Evolutionary conservation across 2,113 vertebrate genomes (phyloP).

Genomic region (Muntiacus reevesi): DNA sequence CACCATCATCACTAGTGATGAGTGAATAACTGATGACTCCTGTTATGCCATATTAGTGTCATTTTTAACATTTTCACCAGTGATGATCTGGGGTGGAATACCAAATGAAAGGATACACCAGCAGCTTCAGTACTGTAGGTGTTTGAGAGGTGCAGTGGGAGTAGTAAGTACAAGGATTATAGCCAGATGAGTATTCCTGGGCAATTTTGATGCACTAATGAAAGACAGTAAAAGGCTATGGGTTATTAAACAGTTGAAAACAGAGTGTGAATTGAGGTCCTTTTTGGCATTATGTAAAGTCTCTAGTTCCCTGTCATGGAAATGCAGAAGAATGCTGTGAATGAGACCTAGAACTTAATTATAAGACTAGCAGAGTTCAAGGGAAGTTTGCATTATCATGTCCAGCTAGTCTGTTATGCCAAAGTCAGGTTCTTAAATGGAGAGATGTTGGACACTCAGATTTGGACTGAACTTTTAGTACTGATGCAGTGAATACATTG

Average conservation of each 20-base stretch:
- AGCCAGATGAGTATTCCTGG: background rate
- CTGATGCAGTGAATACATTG: background rate
- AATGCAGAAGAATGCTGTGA: background rate
- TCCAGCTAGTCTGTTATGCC: background rate
- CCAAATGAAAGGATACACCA: background rate
- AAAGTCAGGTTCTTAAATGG: background rate
- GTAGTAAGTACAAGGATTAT: background rate
- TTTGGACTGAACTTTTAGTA: background rate
- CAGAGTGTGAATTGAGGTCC: background rate
- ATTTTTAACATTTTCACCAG: background rate
- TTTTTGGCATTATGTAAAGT: background rate
- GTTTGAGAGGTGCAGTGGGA: background rate
- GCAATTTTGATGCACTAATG: background rate
- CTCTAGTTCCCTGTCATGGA: background rate
- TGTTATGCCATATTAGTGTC: background rate
- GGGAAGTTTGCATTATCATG: background rate
- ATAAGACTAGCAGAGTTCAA: background rate
- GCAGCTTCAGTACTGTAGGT: background rate
- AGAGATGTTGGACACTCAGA: background rate
- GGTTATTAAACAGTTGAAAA: background rate
- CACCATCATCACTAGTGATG: background rate
- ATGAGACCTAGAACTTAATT: background rate
- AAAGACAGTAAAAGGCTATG: background rate
- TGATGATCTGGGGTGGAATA: background rate
- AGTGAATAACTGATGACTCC: background rate